Conservation (phyloP, 2,797 vertebrate species). For the Hyperoplus lanceolatus region DNA sequence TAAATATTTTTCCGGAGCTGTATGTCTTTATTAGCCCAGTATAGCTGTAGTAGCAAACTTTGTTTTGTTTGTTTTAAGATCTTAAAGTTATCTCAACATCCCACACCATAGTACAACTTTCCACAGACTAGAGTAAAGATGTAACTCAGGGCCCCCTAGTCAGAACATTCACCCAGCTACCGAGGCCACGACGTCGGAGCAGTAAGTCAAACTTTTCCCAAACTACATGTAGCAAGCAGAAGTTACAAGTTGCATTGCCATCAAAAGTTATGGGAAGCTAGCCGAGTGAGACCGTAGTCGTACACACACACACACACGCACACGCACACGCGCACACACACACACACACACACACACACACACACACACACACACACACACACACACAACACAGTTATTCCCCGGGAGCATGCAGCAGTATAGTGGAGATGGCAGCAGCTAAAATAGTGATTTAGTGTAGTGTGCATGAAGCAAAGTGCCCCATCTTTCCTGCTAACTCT, state of each 20-base stretch:
- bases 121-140: slow-evolving; percentile 26
- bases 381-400: slow-evolving; percentile 45
- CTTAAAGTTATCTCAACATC: neutral
- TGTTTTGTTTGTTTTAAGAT: neutral
- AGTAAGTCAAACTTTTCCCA: slow-evolving; percentile 52
- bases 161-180: slow-evolving; percentile 12
- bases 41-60: neutral
- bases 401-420: slow-evolving; percentile 30
- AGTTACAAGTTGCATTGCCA: slow-evolving; percentile 66
- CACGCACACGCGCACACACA: no score
- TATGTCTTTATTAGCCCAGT: neutral
- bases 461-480: slow-evolving; percentile 60
- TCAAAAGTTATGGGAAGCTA: slow-evolving; percentile 73
- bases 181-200: slow-evolving; percentile 25
- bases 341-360: no score
- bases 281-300: slow-evolving; percentile 66
- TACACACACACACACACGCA: neutral
- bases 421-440: slow-evolving; percentile 60
- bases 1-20: neutral
- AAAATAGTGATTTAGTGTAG: slow-evolving; percentile 77
- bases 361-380: no score
- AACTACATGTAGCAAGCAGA: slow-evolving; percentile 29
- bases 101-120: neutral
- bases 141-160: slow-evolving; percentile 28
- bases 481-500: slow-evolving; percentile 34